Conservation (phyloP, 2,888 invertebrate genomes). For the Acleris emargana region DNA sequence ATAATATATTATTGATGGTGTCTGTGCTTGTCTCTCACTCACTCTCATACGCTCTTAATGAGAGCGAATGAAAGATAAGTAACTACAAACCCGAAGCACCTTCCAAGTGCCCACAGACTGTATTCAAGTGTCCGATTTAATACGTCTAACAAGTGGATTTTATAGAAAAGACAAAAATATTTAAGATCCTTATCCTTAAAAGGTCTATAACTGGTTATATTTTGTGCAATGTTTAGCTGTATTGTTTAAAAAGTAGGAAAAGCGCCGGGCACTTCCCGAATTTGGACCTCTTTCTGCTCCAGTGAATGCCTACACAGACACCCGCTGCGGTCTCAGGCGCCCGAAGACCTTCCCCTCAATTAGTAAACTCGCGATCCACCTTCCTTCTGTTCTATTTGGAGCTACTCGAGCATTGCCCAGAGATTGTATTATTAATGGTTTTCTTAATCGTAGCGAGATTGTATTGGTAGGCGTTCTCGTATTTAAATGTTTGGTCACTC, state of each 20-base stretch:
- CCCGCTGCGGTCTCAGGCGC: conserved; percentile 11
- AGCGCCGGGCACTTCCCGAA: conserved; percentile 10
- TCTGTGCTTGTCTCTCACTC: too few relatives aligned
- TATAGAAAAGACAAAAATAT: too few relatives aligned
- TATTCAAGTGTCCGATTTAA: too few relatives aligned
- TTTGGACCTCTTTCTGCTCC: conserved; percentile 22
- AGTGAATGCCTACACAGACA: conserved; percentile 17
- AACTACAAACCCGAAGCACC: too few relatives aligned
- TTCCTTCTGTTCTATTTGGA: conserved; percentile 3
- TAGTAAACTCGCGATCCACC: conserved; percentile 9
- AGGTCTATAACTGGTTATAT: conserved; percentile 4
- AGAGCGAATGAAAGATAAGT: too few relatives aligned
- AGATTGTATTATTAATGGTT: conserved; percentile 4
- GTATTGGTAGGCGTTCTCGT: too few relatives aligned
- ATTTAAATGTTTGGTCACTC: too few relatives aligned
- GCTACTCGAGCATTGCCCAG: conserved; percentile 1
- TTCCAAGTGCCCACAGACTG: too few relatives aligned
- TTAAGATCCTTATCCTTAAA: not conserved
- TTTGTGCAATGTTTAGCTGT: conserved; percentile 1
- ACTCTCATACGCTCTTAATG: too few relatives aligned
- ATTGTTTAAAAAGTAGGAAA: conserved; percentile 18
- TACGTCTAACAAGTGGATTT: too few relatives aligned
- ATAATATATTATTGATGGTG: too few relatives aligned
- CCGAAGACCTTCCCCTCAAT: conserved; percentile 20
- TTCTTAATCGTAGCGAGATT: not conserved